Conservation (phyloP, 1,140 invertebrate genomes). For the Meloidogyne hapla region DNA sequence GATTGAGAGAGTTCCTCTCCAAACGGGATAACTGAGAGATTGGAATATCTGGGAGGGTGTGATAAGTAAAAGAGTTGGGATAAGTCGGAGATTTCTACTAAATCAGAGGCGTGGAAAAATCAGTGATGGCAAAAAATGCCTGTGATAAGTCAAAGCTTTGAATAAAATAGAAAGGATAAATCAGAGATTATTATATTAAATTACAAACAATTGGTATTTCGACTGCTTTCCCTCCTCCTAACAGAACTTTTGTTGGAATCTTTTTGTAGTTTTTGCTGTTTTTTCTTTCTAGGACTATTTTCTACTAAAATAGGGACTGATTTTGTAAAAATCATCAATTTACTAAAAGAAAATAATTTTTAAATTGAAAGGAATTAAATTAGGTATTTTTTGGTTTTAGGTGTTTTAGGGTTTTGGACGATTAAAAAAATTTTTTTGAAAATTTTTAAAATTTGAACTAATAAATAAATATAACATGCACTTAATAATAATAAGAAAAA, state of each 20-base stretch:
- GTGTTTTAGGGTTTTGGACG: not conserved
- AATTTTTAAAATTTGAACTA: not conserved
- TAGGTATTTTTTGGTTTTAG: not conserved
- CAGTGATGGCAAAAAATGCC: too few species aligned
- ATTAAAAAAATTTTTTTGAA: not conserved
- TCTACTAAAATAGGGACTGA: not conserved
- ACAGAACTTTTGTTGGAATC: not conserved
- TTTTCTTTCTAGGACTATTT: not conserved
- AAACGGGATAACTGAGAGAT: too few species aligned
- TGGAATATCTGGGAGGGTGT: too few species aligned
- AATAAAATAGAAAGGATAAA: too few species aligned
- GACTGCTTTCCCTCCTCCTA: not conserved
- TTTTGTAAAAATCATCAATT: constrained; percentile 4
- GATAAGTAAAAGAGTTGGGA: too few species aligned
- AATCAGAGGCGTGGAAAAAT: too few species aligned
- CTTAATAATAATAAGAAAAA: not conserved
- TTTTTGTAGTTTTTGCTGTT: not conserved
- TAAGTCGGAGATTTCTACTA: too few species aligned
- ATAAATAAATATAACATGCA: not conserved
- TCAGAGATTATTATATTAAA: too few species aligned
- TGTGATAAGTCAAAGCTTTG: too few species aligned
- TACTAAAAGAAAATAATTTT: not conserved
- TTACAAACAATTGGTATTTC: not conserved
- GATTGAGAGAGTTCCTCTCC: too few species aligned
- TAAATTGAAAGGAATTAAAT: not conserved